phyloP scores from a whole-genome alignment of 2,888 invertebrate species.

The Glaucopsyche alexis region DNA sequence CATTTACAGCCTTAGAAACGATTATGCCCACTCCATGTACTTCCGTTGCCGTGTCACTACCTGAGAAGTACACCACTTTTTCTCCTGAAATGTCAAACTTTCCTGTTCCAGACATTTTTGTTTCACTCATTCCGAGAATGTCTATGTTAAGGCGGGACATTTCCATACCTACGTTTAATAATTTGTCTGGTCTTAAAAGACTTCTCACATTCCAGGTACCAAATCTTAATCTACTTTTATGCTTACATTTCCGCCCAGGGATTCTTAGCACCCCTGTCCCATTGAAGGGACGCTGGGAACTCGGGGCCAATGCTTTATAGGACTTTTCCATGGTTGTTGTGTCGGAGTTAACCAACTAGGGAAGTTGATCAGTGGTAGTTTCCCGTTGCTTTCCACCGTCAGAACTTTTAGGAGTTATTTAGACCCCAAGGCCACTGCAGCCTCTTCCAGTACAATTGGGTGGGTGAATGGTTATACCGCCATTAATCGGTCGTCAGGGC shows the following conservation, averaged over 20 bases:
- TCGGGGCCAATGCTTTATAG: not conserved
- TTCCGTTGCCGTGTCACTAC: not conserved
- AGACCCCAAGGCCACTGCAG: not conserved
- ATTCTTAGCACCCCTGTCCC: too few species aligned
- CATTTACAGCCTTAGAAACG: too few species aligned
- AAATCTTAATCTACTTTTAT: not conserved
- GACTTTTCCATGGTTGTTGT: not conserved
- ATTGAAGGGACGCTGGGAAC: too few species aligned
- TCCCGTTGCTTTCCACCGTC: not conserved
- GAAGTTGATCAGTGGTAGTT: not conserved
- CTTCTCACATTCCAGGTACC: conserved; percentile 3
- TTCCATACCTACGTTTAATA: not conserved
- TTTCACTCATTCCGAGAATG: not conserved
- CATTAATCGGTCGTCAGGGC: not conserved
- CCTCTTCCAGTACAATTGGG: not conserved
- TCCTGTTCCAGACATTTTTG: not conserved
- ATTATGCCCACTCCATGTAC: too few species aligned
- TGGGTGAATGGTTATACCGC: not conserved
- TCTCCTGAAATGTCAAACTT: not conserved
- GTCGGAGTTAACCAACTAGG: not conserved
- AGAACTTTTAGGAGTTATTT: not conserved
- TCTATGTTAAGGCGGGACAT: not conserved
- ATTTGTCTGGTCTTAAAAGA: not conserved
- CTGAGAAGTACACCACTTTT: not conserved
- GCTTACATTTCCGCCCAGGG: too few species aligned